phyloP scores from a whole-genome alignment of 1,140 invertebrate species.

The Pseudomyrmex dendroicus region DNA sequence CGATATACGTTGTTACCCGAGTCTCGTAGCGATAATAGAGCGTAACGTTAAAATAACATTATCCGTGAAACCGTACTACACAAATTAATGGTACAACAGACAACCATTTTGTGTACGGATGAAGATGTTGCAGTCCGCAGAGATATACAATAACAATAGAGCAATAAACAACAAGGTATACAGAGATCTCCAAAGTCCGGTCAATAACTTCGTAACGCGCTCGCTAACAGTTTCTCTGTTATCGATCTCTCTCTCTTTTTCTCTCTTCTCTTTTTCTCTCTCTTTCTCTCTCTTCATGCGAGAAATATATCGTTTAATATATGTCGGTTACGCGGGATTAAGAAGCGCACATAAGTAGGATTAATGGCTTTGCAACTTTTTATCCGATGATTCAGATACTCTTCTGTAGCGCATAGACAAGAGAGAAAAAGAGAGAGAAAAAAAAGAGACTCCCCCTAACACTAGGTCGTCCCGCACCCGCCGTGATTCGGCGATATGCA shows the following conservation, averaged over 20 bases:
- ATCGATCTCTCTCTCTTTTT: no score
- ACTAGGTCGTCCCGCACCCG: slow-evolving; percentile 4
- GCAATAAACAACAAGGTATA: no score
- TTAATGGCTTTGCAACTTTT: slow-evolving; percentile 13
- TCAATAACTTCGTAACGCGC: no score
- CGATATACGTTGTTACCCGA: neutral
- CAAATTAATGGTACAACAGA: neutral
- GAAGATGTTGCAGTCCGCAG: neutral
- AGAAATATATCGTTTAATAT: neutral
- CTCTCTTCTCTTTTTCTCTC: no score
- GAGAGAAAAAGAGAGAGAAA: neutral
- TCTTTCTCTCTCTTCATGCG: no score
- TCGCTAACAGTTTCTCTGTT: no score
- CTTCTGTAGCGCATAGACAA: neutral
- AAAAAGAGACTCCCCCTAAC: neutral
- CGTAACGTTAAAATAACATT: neutral
- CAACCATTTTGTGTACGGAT: neutral
- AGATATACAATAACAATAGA: no score
- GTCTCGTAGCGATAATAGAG: neutral
- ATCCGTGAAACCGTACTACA: neutral
- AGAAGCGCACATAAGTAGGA: neutral
- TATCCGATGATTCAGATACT: slow-evolving; percentile 26
- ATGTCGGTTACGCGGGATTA: no score
- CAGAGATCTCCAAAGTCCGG: no score
- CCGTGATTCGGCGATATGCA: slow-evolving; percentile 42